Evolutionary conservation across 37 sponge, comb jelly and placozoan genomes (phyloP).

Genomic region (Geodia barretti): DNA sequence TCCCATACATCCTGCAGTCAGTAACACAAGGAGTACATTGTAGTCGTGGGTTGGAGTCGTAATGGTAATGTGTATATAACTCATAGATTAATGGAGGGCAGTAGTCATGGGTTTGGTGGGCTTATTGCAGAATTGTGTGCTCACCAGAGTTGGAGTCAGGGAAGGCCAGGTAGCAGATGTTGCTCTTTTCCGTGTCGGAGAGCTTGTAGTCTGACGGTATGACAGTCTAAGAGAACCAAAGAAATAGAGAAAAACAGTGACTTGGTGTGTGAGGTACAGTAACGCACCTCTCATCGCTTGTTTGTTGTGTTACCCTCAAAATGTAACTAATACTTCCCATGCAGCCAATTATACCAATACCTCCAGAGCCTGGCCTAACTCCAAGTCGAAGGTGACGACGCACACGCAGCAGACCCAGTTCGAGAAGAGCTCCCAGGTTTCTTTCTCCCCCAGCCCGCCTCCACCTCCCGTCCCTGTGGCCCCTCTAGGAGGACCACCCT

Average conservation of each 20-base stretch:
- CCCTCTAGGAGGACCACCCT: background rate
- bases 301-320: background rate
- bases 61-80: too few relatives aligned
- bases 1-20: conserved; percentile 83
- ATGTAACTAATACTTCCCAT: background rate
- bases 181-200: conserved; percentile 83
- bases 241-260: background rate
- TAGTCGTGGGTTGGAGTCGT: too few relatives aligned
- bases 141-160: conserved; percentile 99
- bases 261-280: background rate
- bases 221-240: conserved; percentile 41
- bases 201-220: conserved; percentile 71
- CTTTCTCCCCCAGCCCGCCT: background rate
- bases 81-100: too few relatives aligned
- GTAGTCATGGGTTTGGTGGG: too few relatives aligned
- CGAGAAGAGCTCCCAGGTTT: conserved; percentile 44
- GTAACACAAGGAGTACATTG: too few relatives aligned
- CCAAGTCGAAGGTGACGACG: conserved; percentile 96
- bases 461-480: too few relatives aligned
- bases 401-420: conserved; percentile 88
- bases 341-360: conserved; percentile 19
- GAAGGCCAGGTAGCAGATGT: conserved; percentile 96
- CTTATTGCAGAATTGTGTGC: background rate
- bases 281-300: background rate
- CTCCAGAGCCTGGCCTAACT: conserved; percentile 97